Percentiles rank a stretch among this genome's conserved stretches.
phyloP scores from a whole-genome alignment of 1,140 invertebrate genomes.

The Teleogryllus occipitalis region DNA sequence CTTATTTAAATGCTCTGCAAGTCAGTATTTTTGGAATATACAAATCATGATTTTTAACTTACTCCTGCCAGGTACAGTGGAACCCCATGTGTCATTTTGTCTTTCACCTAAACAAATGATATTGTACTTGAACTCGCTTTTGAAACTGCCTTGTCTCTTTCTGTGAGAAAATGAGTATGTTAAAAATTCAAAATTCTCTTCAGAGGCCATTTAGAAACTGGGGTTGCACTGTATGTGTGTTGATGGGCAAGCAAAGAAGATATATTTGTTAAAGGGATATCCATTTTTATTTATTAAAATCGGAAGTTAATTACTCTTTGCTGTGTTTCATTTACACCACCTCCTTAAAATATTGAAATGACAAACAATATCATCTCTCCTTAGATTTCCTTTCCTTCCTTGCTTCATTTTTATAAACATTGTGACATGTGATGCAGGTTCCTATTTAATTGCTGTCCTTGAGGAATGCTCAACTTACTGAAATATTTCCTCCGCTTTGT shows the following conservation, averaged over 20 bases:
- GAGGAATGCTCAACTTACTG: too few relatives aligned
- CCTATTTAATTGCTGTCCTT: too few relatives aligned
- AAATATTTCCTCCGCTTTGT: too few relatives aligned
- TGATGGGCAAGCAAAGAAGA: not conserved
- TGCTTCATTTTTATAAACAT: too few relatives aligned
- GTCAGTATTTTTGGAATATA: slow-evolving; percentile 1
- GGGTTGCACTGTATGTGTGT: not conserved
- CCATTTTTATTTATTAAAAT: slow-evolving; percentile 1
- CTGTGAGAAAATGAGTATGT: too few relatives aligned
- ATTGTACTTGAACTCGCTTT: not conserved
- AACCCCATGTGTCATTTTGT: not conserved
- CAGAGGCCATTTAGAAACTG: not conserved
- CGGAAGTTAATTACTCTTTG: not conserved
- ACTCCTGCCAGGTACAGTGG: slow-evolving; percentile 2
- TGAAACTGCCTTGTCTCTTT: too few relatives aligned
- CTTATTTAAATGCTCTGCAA: slow-evolving; percentile 5
- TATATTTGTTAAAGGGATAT: slow-evolving; percentile 6
- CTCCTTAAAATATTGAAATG: not conserved
- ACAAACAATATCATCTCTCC: not conserved
- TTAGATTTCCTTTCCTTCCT: not conserved
- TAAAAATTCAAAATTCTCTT: not conserved
- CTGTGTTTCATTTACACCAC: not conserved
- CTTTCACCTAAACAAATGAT: not conserved
- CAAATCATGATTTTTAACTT: not conserved
- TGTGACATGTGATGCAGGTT: too few relatives aligned